These are phyloP conservation scores for Dicaeum eximium DNA, from an alignment of 2,113 vertebrate genomes.

Conservation along the genomic window DNA sequence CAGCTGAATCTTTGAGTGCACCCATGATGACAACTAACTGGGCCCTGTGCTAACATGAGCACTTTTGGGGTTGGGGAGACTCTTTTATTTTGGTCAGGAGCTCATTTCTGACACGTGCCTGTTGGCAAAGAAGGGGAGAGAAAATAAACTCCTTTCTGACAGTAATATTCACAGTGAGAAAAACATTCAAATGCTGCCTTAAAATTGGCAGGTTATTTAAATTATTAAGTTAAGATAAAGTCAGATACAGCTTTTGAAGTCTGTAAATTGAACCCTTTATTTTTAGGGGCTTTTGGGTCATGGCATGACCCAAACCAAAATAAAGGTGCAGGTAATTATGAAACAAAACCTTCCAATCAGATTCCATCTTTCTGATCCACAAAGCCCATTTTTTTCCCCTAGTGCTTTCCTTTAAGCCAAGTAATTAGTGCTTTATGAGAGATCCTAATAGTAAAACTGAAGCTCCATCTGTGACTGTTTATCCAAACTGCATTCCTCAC, in stretches of 20 bases:
- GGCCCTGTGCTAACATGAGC: not conserved
- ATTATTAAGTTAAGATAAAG: not conserved
- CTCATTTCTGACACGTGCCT: not conserved
- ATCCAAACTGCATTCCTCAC: not conserved
- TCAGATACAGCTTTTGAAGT: not conserved
- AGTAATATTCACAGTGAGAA: not conserved
- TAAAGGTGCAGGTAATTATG: not conserved
- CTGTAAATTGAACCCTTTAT: not conserved
- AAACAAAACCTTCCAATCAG: not conserved
- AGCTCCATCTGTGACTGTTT: slow-evolving; percentile 41
- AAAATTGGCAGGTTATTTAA: not conserved
- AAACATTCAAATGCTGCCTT: not conserved
- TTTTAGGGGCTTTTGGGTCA: not conserved
- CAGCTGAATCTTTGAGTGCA: not conserved
- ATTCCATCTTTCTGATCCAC: not conserved
- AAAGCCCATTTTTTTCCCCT: not conserved
- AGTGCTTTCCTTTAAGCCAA: slow-evolving; percentile 1
- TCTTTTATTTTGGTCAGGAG: not conserved
- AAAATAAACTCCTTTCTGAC: not conserved
- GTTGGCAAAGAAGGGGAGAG: not conserved
- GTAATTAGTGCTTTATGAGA: slow-evolving; percentile 21
- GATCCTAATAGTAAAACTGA: slow-evolving; percentile 13
- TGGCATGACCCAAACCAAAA: not conserved
- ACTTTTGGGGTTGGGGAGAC: not conserved
- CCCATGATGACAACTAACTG: not conserved